A percentile compares a stretch with the other conserved stretches of the same genome.
These are phyloP conservation scores for Eulemur macaco DNA, from an alignment of 2,113 vertebrate genomes.

Conservation along the genomic window DNA sequence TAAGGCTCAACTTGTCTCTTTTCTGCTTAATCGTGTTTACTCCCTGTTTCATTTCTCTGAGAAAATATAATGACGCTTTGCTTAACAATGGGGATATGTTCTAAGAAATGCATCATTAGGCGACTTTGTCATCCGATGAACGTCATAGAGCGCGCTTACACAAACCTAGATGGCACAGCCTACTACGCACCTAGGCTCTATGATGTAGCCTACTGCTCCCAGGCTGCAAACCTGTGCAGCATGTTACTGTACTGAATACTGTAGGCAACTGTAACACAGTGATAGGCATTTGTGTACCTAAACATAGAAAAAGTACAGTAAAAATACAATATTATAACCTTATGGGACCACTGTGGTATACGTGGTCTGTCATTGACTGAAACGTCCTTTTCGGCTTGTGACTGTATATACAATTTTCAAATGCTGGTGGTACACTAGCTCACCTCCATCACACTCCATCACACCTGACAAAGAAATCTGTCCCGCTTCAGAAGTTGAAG, in stretches of 20 bases:
- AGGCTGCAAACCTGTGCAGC: not conserved
- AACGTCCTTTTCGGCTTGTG: not conserved
- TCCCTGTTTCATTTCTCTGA: conserved; percentile 64
- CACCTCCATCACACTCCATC: conserved; percentile 57
- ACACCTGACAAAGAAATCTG: not conserved
- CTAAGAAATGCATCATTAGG: not conserved
- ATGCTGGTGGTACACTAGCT: conserved; percentile 65
- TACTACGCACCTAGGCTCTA: not conserved
- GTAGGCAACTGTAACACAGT: not conserved
- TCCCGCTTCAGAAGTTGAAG: conserved; percentile 48
- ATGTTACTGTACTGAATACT: not conserved
- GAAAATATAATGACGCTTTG: conserved; percentile 22
- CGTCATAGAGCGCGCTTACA: not conserved
- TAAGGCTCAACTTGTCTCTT: not conserved
- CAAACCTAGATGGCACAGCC: not conserved
- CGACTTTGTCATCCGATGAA: not conserved
- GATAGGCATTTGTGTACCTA: not conserved
- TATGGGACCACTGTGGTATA: not conserved
- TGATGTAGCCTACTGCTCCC: not conserved
- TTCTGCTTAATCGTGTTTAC: not conserved
- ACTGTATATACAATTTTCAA: conserved; percentile 49
- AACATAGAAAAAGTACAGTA: not conserved
- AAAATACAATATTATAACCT: not conserved
- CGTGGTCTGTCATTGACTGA: not conserved
- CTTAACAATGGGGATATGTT: not conserved